Evolutionary conservation across 2,888 invertebrate species (phyloP).

Genomic region (Anarsia innoxiella): DNA sequence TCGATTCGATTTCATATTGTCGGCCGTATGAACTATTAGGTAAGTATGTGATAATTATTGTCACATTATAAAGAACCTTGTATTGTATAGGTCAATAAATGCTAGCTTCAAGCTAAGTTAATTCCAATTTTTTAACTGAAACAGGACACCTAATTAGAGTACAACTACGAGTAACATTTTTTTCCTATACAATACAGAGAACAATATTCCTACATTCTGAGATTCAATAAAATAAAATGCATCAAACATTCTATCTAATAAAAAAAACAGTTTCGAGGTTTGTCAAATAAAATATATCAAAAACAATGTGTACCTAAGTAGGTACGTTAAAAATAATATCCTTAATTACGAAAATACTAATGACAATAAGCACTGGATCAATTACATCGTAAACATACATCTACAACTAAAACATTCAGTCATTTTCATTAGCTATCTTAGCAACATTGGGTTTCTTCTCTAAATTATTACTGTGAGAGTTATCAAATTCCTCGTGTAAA

Average conservation of each 20-base stretch:
- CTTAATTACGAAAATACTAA: conserved; percentile 34
- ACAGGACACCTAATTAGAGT: too few relatives aligned
- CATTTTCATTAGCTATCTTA: conserved; percentile 50
- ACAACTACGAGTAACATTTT: not conserved
- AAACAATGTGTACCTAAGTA: conserved; percentile 1
- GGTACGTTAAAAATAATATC: conserved; percentile 34
- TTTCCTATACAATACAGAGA: not conserved
- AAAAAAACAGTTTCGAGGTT: too few relatives aligned
- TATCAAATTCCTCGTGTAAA: conserved; percentile 73
- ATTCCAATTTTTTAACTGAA: too few relatives aligned
- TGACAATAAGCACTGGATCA: conserved; percentile 35
- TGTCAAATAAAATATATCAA: conserved; percentile 16
- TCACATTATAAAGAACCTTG: conserved; percentile 43
- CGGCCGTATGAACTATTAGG: conserved; percentile 43
- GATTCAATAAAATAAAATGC: conserved; percentile 16
- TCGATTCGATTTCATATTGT: conserved; percentile 58
- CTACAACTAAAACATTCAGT: conserved; percentile 62
- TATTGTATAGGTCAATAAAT: not conserved
- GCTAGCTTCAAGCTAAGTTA: too few relatives aligned
- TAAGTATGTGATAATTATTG: conserved; percentile 61
- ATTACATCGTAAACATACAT: conserved; percentile 17
- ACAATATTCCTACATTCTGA: conserved; percentile 31
- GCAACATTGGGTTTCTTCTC: conserved; percentile 46
- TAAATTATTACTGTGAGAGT: conserved; percentile 35
- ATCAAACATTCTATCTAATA: not conserved